Base-by-base conservation (phyloP, 2,888 invertebrate genomes). In the Volucella zonaria region DNA sequence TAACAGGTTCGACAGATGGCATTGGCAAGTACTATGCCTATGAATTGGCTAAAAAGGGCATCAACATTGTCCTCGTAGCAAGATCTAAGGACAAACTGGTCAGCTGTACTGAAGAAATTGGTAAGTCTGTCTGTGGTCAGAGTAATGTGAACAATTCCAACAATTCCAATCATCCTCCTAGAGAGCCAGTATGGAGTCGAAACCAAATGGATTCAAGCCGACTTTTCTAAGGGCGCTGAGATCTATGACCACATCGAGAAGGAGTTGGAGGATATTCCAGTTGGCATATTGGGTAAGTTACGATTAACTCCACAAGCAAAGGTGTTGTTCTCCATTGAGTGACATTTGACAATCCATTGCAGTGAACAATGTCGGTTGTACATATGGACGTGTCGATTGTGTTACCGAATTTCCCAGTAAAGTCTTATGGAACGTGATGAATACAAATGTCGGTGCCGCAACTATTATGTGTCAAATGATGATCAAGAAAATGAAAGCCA, bases 1-100 rank as follows among this genome's bases (percentile, higher is more conserved):
- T 97, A 45, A 97, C 97, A 0, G 97, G 97, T 23, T 95, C 95
- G 51, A 97, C 97, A 0, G 97, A 97, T 92, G 97, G 97, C 54
- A 97, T 97, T 88, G 97, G 97, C 31, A 96, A 95, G 91, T 95
- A 95, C 54, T 97, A 97, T 90, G 96, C 97, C 31, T 91, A 93
- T 88, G 96, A 96, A 92, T 92, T 97, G 88, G 97, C 97, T 0
- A 93, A 93, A 43, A 93, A 94, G 68, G 95, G 96, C 0, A 91
- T 97, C 83, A 97, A 96, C 91, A 91, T 97, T 51, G 94, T 96
- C 23, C 93, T 97, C 67, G 95, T 97, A 87, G 96, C 97, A 89
- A 92, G 97, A 86, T 95, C 93, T 87, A 92, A 93, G 75, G 94
- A 95, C 1, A 97, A 96, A 89, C 92, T 97, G 47, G 92, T 93